Evolutionary conservation across 2,797 vertebrate species (phyloP), one percentile per base, ranked within the genome.

Genomic region (Phrynocephalus vlangalii): DNA sequence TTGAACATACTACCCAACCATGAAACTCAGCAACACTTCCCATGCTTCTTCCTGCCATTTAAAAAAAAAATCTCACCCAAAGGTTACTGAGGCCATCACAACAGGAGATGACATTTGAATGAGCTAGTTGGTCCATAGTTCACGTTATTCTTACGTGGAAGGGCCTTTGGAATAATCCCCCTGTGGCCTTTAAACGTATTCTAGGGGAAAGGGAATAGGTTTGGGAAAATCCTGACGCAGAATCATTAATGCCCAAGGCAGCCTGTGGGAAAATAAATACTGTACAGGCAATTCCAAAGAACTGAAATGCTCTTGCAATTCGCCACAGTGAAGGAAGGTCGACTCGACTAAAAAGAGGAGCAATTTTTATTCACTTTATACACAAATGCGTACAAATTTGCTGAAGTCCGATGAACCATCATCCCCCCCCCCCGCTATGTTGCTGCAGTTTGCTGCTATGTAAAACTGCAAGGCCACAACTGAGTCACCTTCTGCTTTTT

Each of bases 181-280:
- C n/a, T 75, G 20, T 78, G 60, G 18, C 68, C 76, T 89, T 84
- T 86, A 56, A 56, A 38, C n/a, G 52, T 52, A 44, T 1, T 38
- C 20, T 15, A 48, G 22, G 22, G 67, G 9, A 75, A 66, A 26
- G 50, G 18, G 1, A 67, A 60, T 56, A 56, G 52, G n/a, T 71
- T 88, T 71, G 86, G 82, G 76, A 87, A 90, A 85, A 68, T 90
- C 66, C 52, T 38, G 87, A 63, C 8, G 52, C n/a, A 50, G 18
- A 73, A 81, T 26, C 20, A 18, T 44, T 79, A 38, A 71, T 5
- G 16, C n/a, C 67, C 86, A 87, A 71, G 72, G 73, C 70, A 48
- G 20, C 6, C 50, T 77, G 82, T 90, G 78, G 86, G 86, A 88
- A 90, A 90, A 83, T 66, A 82, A 71, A 77, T 33, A 52, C 30